Evolutionary conservation across 2,797 vertebrate species (phyloP), one percentile per base, ranked within the genome.

Genomic region (Anas flavirostris): DNA sequence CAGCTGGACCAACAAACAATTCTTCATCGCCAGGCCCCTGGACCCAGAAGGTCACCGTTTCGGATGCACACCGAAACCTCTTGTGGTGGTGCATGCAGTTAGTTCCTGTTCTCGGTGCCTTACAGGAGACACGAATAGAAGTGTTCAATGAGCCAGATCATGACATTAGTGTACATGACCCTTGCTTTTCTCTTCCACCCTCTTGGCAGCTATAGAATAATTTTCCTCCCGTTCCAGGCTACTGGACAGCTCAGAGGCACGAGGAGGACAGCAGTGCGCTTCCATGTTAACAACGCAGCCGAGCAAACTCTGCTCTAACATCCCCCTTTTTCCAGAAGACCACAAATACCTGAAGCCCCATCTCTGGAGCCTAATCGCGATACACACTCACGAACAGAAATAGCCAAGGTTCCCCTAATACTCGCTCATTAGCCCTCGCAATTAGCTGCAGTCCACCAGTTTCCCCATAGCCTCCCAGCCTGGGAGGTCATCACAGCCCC

Each of bases 11-110:
- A 93, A 59, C 46, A 80, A 87, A 86, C 68, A 91, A 33, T 59
- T 67, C 80, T 58, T 78, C 75, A 52, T 2, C 67, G n/a, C 21
- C 21, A 88, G 85, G 68, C 55, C 83, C 87, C 92, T 55, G 62
- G 44, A 69, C 59, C 62, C 76, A 39, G 86, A 92, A 92, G 82
- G 79, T 89, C 86, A 79, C 55, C 74, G 80, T 92, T 55, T 62
- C 81, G 48, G 72, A 21, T 74, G 64, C 28, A 28, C 25, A 48
- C 60, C n/a, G 69, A 76, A 94, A 43, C 35, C 50, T 74, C 39
- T 59, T 5, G 6, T 67, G 53, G 28, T 77, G 69, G 53, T 4
- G 56, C 64, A 92, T 0, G 17, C 29, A 37, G 70, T 94, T 55
- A 22, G 79, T 46, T 76, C 8, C 2, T 68, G 74, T 53, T 37